Base-by-base conservation (phyloP, 2,888 invertebrate genomes). In the Callimorpha dominula region DNA sequence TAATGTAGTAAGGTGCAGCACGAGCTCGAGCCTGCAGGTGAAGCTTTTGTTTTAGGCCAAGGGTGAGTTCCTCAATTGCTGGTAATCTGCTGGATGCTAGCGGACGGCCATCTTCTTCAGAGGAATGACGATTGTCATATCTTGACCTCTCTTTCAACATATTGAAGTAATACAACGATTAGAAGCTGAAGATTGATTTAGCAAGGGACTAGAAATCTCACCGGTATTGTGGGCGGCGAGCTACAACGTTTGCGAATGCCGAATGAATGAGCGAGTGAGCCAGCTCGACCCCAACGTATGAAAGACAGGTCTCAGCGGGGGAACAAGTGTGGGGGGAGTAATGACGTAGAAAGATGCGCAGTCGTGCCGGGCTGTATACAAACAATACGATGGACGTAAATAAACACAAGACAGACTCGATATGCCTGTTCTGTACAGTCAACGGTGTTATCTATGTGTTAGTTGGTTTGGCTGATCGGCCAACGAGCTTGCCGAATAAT, bases 331-430 rank as follows among this genome's bases (percentile, higher is more conserved):
- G 88, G 88, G 89, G 88, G 92, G 89, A 91, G 92, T 84, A 80
- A 88, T 94, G 95, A 94, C 95, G 95, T 93, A 90, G 89, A 87
- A 91, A 88, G 93, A 94, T 95, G 95, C 95, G 95, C 95, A 95
- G 94, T 91, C 94, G 94, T 92, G 94, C 94, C 95, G 94, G 94
- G 92, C 93, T 95, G 95, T 95, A 94, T 95, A 95, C 95, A 95
- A 95, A 95, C 95, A 95, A 95, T 95, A 94, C 95, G 93, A 90
- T 90, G 95, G 95, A 95, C 95, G 95, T 95, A 95, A 95, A 95
- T 95, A 95, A 95, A 95, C 95, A 95, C 92, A 91, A 92, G 93
- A 90, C 88, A 87, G 90, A 90, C 90, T 87, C 87, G 86, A 89
- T 89, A 87, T 87, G 89, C 87, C 85, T 90, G 75, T 87, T 31